Base-by-base conservation (phyloP, 2,888 invertebrate genomes). In the Drepanosiphum platanoidis region DNA sequence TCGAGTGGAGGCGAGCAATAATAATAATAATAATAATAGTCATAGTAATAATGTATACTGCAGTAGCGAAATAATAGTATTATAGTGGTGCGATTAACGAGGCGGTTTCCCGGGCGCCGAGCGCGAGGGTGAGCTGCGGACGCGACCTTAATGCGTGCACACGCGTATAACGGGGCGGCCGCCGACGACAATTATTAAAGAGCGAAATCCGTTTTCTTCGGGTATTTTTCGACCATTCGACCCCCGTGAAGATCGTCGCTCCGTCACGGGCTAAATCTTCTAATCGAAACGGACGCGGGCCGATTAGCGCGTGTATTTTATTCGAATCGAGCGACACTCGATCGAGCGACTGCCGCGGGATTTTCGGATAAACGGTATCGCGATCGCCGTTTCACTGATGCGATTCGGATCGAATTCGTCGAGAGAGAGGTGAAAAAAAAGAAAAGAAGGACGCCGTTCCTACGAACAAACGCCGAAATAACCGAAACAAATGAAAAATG, bases 131-230 rank as follows among this genome's bases (percentile, higher is more conserved):
- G 52, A 52, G 52, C 18, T 52, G 52, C 22, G 22, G 52, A 18
- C 13, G 39, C 39, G 9, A 39, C 13, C 11, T 42, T 42, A 42
- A 42, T 22, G 52, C 52, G 18, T 42, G 52, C 3, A 18, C 52
- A 5, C 13, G 52, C 3, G 5, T 22, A 5, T 52, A 52, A 52
- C 52, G n/a, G n/a, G n/a, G n/a, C n/a, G n/a, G 3, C 52, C 15
- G 52, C 52, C 58, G 27, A 8, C 34, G 34, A 27, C 72, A 74
- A 58, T 27, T 36, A 75, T 34, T 58, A 75, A 58, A 58, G n/a
- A n/a, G 58, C 3, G 9, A 75, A 27, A 75, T 34, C 58, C 58
- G 58, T 58, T 27, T 58, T 61, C 32, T 32, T 22, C 9, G 72
- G 52, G 22, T 22, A 1, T 18, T 52, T 52, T 18, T 52, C 18